Conservation (phyloP, 1,140 invertebrate genomes). For the Cyphomyrmex costatus region DNA sequence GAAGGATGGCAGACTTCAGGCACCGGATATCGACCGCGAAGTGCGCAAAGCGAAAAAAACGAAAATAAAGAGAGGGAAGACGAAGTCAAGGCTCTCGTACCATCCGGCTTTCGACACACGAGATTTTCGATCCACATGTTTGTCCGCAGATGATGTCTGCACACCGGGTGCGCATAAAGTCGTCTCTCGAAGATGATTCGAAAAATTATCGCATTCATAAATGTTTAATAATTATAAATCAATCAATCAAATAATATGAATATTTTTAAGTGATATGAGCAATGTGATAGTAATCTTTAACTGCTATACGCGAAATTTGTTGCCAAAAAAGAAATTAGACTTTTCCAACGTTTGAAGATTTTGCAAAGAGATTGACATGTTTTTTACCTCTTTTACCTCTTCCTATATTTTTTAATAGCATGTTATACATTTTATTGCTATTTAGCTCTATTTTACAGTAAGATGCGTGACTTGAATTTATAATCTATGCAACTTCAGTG, state of each 20-base stretch:
- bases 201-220: neutral
- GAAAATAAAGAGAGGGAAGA: slow-evolving; percentile 51
- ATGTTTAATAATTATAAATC: neutral
- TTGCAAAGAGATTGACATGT: neutral
- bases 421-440: neutral
- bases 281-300: neutral
- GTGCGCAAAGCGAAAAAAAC: slow-evolving; percentile 35
- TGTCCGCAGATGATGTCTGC: slow-evolving; percentile 53
- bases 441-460: neutral
- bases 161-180: slow-evolving; percentile 49
- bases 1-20: slow-evolving; percentile 50
- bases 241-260: too few relatives aligned
- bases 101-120: slow-evolving; percentile 53
- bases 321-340: neutral
- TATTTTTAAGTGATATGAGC: neutral
- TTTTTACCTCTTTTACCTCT: neutral
- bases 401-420: too few relatives aligned
- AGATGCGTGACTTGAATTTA: neutral
- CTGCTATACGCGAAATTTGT: neutral
- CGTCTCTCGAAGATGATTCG: slow-evolving; percentile 1
- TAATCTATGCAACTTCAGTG: neutral
- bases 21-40: slow-evolving; percentile 61
- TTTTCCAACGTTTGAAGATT: too few relatives aligned
- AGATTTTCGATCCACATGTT: slow-evolving; percentile 63
- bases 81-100: slow-evolving; percentile 56